These are phyloP conservation scores for Harpagoxenus sublaevis DNA, from an alignment of 2,888 invertebrate genomes.

Conservation along the genomic window DNA sequence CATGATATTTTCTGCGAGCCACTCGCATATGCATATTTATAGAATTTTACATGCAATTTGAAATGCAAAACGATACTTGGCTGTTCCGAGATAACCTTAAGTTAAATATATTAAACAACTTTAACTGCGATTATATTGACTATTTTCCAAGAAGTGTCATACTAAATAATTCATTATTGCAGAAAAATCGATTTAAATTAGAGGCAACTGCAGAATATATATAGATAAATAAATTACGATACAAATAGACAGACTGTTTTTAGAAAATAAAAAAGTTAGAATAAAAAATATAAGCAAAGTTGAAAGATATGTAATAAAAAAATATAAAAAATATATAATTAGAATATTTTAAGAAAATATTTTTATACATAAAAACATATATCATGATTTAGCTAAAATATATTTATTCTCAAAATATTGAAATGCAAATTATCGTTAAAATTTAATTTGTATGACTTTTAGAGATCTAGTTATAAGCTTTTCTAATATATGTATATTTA, in stretches of 20 bases:
- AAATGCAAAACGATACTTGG: slow-evolving; percentile 36
- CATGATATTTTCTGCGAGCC: slow-evolving; percentile 28
- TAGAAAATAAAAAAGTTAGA: not conserved
- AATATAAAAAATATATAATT: not conserved
- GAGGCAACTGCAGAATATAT: not conserved
- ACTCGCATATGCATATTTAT: slow-evolving; percentile 39
- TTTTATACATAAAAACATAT: not conserved
- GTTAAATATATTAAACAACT: not conserved
- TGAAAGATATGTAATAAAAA: not conserved
- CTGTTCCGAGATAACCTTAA: slow-evolving; percentile 6
- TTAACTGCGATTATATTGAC: slow-evolving; percentile 21
- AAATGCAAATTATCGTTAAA: not conserved
- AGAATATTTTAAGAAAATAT: not conserved
- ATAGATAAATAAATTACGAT: not conserved
- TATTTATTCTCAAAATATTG: not conserved
- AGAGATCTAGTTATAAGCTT: not conserved
- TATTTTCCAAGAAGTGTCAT: not conserved
- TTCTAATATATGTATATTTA: not conserved
- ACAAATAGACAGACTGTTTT: not conserved
- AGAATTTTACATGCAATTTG: slow-evolving; percentile 23
- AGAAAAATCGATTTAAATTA: slow-evolving; percentile 9
- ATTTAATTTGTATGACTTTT: not conserved
- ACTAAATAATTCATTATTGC: not conserved
- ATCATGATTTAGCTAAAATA: not conserved
- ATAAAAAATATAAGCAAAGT: not conserved